A percentile compares a stretch with the other conserved stretches of the same genome.
Evolutionary conservation across 2,113 vertebrate species (phyloP).

Genomic region (Bujurquina vittata): DNA sequence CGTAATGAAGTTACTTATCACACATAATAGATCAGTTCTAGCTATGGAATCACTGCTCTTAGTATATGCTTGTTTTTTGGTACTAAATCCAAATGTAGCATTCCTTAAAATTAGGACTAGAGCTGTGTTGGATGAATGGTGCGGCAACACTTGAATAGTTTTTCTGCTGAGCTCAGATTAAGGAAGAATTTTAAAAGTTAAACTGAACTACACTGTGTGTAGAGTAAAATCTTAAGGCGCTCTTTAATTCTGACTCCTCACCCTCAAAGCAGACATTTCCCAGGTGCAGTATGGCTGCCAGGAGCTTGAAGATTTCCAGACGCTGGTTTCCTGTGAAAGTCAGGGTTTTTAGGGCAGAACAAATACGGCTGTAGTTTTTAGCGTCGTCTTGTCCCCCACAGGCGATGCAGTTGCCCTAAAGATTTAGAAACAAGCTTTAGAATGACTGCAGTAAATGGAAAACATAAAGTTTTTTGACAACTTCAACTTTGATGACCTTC

Average conservation of each 20-base stretch:
- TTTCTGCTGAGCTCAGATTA: not conserved
- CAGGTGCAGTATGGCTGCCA: conserved; percentile 91
- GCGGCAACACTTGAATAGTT: not conserved
- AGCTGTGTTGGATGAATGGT: not conserved
- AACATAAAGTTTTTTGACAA: not conserved
- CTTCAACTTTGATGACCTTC: not conserved
- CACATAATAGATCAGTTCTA: not conserved
- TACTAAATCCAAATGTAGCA: not conserved
- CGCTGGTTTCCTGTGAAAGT: conserved; percentile 88
- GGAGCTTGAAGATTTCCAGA: conserved; percentile 88
- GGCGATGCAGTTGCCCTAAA: conserved; percentile 84
- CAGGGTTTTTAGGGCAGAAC: conserved; percentile 89
- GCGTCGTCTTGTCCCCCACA: conserved; percentile 83
- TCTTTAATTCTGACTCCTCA: conserved; percentile 42
- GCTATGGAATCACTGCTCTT: not conserved
- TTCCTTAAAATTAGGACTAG: not conserved
- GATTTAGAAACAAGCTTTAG: not conserved
- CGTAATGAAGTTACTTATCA: not conserved
- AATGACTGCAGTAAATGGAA: not conserved
- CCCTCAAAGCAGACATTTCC: conserved; percentile 91
- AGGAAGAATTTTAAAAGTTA: not conserved
- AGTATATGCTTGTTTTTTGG: not conserved
- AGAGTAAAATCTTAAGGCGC: not conserved
- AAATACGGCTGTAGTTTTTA: conserved; percentile 83
- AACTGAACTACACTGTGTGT: not conserved